These are phyloP conservation scores for Spea hammondii DNA, from an alignment of 2,797 vertebrate genomes.

Conservation along the genomic window DNA sequence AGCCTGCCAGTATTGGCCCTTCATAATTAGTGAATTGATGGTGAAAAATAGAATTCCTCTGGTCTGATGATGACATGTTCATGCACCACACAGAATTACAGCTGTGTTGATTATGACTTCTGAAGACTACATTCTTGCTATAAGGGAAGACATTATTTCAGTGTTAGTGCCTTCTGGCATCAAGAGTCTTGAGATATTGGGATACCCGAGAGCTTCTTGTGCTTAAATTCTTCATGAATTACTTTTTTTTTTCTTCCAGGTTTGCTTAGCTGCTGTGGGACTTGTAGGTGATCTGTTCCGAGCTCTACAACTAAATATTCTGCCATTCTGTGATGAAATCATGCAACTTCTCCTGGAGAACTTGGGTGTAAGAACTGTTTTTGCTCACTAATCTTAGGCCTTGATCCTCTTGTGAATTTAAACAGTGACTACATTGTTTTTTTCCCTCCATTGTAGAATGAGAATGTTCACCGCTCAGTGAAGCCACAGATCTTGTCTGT, in stretches of 20 bases:
- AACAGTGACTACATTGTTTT: background rate
- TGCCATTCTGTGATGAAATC: constrained; percentile 95
- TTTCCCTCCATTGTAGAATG: constrained; percentile 73
- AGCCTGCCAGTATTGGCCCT: no score
- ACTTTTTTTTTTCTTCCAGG: constrained; percentile 70
- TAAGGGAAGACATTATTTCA: no score
- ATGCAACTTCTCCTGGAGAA: constrained; percentile 97
- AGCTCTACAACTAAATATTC: constrained; percentile 89
- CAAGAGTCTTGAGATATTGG: no score
- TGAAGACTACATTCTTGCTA: constrained; percentile 5
- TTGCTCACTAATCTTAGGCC: no score
- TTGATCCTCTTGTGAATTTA: background rate
- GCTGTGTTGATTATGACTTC: constrained; percentile 31
- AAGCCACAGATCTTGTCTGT: constrained; percentile 97
- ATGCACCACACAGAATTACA: constrained; percentile 29
- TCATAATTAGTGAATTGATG: no score
- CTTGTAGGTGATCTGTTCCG: constrained; percentile 93
- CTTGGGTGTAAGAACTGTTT: constrained; percentile 80
- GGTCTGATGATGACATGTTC: constrained; percentile 29
- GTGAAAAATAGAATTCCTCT: no score
- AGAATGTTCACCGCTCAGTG: constrained; percentile 95
- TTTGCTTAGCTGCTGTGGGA: constrained; percentile 92
- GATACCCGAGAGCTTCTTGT: no score
- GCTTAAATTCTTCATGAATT: no score
- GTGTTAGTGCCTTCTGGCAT: no score